These are phyloP conservation scores for Hyles euphorbiae DNA, from an alignment of 1,140 invertebrate species.

Conservation along the genomic window DNA sequence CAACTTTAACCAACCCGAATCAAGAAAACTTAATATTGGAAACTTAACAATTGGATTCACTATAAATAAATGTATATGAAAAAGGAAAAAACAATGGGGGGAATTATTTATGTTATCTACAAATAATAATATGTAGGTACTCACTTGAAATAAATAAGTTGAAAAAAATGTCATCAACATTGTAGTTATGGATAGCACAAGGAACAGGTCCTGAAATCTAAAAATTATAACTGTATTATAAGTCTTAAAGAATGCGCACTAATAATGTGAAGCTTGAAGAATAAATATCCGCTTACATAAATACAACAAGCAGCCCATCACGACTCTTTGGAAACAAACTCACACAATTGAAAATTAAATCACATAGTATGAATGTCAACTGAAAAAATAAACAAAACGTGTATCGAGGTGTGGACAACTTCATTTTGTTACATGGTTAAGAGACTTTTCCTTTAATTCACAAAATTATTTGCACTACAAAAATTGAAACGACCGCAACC, in stretches of 20 bases:
- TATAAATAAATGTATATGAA: too few relatives aligned
- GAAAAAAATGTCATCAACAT: conserved; percentile 82
- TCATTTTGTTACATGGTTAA: conserved; percentile 35
- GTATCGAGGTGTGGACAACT: conserved; percentile 59
- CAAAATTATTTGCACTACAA: not conserved
- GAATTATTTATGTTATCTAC: too few relatives aligned
- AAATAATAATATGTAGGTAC: conserved; percentile 7
- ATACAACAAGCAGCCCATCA: conserved; percentile 56
- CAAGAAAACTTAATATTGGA: too few relatives aligned
- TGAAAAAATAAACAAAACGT: conserved; percentile 58
- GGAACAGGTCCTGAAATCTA: conserved; percentile 82
- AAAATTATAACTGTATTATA: conserved; percentile 24
- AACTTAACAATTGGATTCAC: too few relatives aligned
- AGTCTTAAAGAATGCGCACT: too few relatives aligned
- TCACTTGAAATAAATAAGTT: conserved; percentile 85
- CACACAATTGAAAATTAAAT: conserved; percentile 62
- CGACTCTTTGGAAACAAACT: conserved; percentile 63
- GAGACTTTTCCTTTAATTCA: not conserved
- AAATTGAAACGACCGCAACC: conserved; percentile 4
- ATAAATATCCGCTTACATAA: conserved; percentile 44
- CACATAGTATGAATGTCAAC: conserved; percentile 52
- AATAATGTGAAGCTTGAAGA: not conserved
- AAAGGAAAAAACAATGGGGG: too few relatives aligned
- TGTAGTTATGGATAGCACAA: conserved; percentile 79
- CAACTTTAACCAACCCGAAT: conserved; percentile 7